These are phyloP conservation scores for Ammodytes dubius DNA, from an alignment of 2,113 vertebrate genomes.

Conservation along the genomic window DNA sequence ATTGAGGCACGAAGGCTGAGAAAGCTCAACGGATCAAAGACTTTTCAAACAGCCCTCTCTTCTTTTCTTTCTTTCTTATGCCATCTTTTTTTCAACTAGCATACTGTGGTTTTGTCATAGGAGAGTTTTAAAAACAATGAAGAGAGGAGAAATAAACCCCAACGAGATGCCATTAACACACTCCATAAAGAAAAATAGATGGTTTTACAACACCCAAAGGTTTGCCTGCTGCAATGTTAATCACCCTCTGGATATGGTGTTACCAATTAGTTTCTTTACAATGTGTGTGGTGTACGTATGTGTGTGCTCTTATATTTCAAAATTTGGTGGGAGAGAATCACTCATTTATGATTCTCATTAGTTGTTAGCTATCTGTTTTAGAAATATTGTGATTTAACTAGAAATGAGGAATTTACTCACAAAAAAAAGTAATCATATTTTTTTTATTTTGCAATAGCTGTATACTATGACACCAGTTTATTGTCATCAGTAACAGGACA, in stretches of 20 bases:
- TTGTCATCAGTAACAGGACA: neutral
- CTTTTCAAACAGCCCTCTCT: slow-evolving; percentile 69
- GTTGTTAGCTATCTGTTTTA: neutral
- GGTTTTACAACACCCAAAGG: neutral
- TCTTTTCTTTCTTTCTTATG: slow-evolving; percentile 25
- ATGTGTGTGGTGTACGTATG: neutral
- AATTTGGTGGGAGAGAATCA: neutral
- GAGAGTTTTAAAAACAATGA: slow-evolving; percentile 56
- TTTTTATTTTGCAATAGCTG: neutral
- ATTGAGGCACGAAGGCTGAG: slow-evolving; percentile 72
- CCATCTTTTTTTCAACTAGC: slow-evolving; percentile 39
- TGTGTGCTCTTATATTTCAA: neutral
- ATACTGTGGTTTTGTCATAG: slow-evolving; percentile 55
- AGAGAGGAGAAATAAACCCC: slow-evolving; percentile 52
- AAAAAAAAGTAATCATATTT: too few species aligned
- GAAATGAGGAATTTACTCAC: neutral
- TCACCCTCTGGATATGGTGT: neutral
- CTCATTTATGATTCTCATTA: neutral
- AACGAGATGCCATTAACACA: slow-evolving; percentile 50
- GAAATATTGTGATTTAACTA: neutral
- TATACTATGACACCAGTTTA: neutral
- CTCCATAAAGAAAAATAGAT: slow-evolving; percentile 18
- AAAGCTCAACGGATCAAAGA: slow-evolving; percentile 79
- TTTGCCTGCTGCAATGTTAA: neutral
- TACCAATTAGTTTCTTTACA: slow-evolving; percentile 18